phyloP scores from a whole-genome alignment of 30 jellyfish, hydroid and myxozoan species.

The Turritopsis rubra region DNA sequence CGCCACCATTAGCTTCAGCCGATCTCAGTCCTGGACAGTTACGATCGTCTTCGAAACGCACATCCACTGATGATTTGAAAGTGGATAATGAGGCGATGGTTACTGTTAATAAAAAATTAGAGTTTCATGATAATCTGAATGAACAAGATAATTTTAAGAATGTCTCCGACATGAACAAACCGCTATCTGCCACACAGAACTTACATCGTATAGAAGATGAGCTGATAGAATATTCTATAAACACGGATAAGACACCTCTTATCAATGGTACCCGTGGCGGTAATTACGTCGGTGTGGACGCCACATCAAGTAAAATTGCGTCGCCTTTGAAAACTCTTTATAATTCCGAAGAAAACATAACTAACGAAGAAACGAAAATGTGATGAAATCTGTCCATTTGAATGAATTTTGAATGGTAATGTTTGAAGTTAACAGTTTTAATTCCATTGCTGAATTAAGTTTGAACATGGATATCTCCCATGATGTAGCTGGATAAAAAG shows the following conservation, averaged over 20 bases:
- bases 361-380: not conserved
- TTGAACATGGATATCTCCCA: too few species aligned
- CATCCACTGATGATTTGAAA: not conserved
- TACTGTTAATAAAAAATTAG: not conserved
- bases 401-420: too few species aligned
- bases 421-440: too few species aligned
- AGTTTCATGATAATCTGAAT: not conserved
- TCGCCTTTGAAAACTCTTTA: not conserved
- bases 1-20: not conserved
- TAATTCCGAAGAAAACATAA: not conserved
- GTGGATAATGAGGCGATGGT: not conserved
- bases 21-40: not conserved
- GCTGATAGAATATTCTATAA: conserved; percentile 11
- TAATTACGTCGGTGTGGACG: not conserved
- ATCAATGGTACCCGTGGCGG: not conserved
- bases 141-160: not conserved
- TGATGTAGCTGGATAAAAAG: too few species aligned
- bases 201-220: conserved; percentile 4
- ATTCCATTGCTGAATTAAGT: too few species aligned
- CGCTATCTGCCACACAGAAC: not conserved
- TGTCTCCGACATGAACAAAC: not conserved
- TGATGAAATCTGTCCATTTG: too few species aligned
- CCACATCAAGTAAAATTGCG: not conserved
- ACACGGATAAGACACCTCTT: conserved; percentile 10
- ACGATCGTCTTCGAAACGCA: not conserved